Evolutionary conservation across 1,140 invertebrate genomes (phyloP), one percentile per base, ranked within the genome.

Genomic region (Zaprionus capensis): DNA sequence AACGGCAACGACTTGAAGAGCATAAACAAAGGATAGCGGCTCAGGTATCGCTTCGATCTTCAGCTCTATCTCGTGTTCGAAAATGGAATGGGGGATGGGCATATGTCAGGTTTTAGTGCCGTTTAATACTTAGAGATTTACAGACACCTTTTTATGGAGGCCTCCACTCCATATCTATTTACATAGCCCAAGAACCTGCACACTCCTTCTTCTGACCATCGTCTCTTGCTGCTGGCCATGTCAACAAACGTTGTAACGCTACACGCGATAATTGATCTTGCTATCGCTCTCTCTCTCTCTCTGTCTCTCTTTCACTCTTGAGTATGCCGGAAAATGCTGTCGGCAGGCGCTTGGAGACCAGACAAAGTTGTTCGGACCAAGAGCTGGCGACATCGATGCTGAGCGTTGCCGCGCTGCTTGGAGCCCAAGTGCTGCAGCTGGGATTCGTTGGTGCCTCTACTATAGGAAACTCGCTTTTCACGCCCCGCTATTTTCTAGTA

Each of bases 301-400:
- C 1, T 51, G 9, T 22, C 20, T 73, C 92, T 93, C 46, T 51
- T 24, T 51, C 15, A 46, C 22, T 24, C 9, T 51, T 51, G 11
- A 96, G 80, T 0, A 93, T 93, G 15, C 94, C 95, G 4, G 92
- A 95, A 94, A 96, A 96, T 12, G 94, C 93, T 88, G 94, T 95
- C 82, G 96, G 76, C 22, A 82, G 72, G 15, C 80, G 68, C 76
- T 91, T 79, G n/a, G 76, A 82, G 12, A 91, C 57, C 57, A 82
- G 59, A 75, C 90, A 82, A 9, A 88, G 75, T 7, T 81, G 85
- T 36, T 90, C 76, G 17, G 22, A 34, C 67, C 58, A 70, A 69
- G 17, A 69, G 55, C 44, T 59, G 31, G 17, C 15, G 38, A n/a
- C 56, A 44, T 36, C 34, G n/a, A 69, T 38, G 34, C 34, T 51